Conservation (phyloP, 2,888 invertebrate genomes). For the Piscicola geometra region DNA sequence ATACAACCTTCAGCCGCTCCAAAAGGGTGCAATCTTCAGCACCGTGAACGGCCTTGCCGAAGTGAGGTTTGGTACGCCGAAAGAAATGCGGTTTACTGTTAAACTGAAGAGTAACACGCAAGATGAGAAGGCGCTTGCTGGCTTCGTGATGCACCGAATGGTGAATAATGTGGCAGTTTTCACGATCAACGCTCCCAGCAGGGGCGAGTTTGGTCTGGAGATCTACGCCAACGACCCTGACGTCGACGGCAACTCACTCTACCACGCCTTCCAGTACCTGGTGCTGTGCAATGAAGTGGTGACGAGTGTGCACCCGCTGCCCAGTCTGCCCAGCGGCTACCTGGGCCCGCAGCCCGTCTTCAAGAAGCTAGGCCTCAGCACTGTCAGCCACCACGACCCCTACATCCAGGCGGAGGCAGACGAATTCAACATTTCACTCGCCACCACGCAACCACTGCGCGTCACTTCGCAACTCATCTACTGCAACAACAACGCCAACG, state of each 20-base stretch:
- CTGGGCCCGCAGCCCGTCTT: constrained; percentile 55
- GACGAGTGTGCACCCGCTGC: constrained; percentile 50
- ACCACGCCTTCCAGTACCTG: constrained; percentile 54
- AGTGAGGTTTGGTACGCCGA: constrained; percentile 51
- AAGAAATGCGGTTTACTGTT: constrained; percentile 52
- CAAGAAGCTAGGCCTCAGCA: constrained; percentile 50
- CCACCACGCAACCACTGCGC: constrained; percentile 49
- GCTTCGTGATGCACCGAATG: constrained; percentile 52
- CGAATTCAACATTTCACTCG: constrained; percentile 48
- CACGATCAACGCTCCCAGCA: constrained; percentile 51
- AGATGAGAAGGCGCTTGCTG: constrained; percentile 51
- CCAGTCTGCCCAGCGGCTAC: constrained; percentile 54
- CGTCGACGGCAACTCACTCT: constrained; percentile 53
- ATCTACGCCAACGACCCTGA: constrained; percentile 55
- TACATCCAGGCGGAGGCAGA: constrained; percentile 52
- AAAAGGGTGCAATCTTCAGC: constrained; percentile 52
- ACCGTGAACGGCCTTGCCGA: constrained; percentile 54
- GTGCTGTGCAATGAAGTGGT: constrained; percentile 51
- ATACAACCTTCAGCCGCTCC: constrained; percentile 52
- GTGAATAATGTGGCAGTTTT: constrained; percentile 54
- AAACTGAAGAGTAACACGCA: constrained; percentile 53
- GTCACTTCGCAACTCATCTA: constrained; percentile 54
- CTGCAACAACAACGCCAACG: constrained; percentile 44
- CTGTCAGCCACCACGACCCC: constrained; percentile 52
- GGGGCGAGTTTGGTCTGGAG: constrained; percentile 55